A percentile compares a stretch with the other conserved stretches of the same genome.
Conservation (phyloP, 1,140 invertebrate species). For the Planococcus citri region DNA sequence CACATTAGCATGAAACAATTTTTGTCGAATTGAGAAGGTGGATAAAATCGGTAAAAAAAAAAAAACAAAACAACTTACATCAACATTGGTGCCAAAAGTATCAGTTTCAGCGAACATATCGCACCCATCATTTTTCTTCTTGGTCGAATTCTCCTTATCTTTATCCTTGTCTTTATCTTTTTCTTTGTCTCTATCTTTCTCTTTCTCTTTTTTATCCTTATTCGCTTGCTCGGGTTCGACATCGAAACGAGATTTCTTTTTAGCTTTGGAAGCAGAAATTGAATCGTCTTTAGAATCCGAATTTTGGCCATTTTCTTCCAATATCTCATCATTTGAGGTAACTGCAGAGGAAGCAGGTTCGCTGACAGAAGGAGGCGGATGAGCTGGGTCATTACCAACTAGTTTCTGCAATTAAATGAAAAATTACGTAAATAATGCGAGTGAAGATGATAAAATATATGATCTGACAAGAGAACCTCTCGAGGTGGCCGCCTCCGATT, state of each 20-base stretch:
- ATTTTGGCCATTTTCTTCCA: background rate
- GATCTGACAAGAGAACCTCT: no score
- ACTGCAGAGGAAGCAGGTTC: background rate
- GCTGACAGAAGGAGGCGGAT: background rate
- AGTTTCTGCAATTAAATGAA: background rate
- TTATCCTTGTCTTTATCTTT: constrained; percentile 28
- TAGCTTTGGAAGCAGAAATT: background rate
- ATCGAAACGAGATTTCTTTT: constrained; percentile 29
- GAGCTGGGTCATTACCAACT: background rate
- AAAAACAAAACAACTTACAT: constrained; percentile 48
- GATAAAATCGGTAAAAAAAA: background rate
- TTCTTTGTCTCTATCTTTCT: no score
- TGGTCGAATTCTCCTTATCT: constrained; percentile 13
- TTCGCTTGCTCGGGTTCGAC: constrained; percentile 28
- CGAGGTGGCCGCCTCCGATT: no score
- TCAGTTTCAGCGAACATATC: constrained; percentile 85
- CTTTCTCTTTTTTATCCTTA: constrained; percentile 32
- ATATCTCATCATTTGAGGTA: background rate
- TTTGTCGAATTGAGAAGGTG: background rate
- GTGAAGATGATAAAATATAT: background rate
- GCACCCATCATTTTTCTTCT: constrained; percentile 46
- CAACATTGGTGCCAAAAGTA: constrained; percentile 66
- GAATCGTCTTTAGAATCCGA: background rate
- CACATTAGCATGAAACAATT: background rate
- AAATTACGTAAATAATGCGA: background rate